Evolutionary conservation across 2,888 invertebrate genomes (phyloP).

Genomic region (Synergus laeviventris): DNA sequence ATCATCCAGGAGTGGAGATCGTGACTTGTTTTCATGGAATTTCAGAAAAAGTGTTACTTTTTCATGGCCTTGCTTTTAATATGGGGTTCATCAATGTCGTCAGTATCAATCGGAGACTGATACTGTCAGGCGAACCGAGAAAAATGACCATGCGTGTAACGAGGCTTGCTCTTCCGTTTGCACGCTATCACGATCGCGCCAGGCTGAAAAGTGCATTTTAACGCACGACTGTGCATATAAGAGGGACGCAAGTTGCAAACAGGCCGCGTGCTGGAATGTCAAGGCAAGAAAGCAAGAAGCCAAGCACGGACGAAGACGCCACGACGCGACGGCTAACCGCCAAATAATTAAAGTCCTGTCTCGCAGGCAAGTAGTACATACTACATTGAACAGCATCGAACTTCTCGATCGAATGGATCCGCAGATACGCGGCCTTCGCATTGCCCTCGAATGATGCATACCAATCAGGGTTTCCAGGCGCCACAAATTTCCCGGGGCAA

Average conservation of each 20-base stretch:
- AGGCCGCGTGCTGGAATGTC: slow-evolving; percentile 59
- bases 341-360: slow-evolving; percentile 54
- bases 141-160: slow-evolving; percentile 43
- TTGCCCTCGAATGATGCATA: slow-evolving; percentile 44
- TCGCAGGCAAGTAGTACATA: slow-evolving; percentile 41
- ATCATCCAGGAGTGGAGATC: too few species aligned
- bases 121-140: neutral
- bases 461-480: neutral
- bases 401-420: slow-evolving; percentile 33
- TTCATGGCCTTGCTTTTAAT: too few species aligned
- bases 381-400: neutral
- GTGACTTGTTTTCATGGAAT: too few species aligned
- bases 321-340: slow-evolving; percentile 34
- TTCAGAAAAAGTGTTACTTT: too few species aligned
- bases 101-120: too few species aligned
- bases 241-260: slow-evolving; percentile 12
- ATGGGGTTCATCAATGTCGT: too few species aligned
- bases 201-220: slow-evolving; percentile 49
- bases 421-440: slow-evolving; percentile 46
- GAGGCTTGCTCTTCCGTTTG: slow-evolving; percentile 39
- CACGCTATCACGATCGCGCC: slow-evolving; percentile 47
- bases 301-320: slow-evolving; percentile 14
- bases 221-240: slow-evolving; percentile 42
- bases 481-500: neutral
- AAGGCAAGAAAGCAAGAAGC: slow-evolving; percentile 55